Base-by-base conservation (phyloP, 2,797 vertebrate genomes). In the Microtus californicus region DNA sequence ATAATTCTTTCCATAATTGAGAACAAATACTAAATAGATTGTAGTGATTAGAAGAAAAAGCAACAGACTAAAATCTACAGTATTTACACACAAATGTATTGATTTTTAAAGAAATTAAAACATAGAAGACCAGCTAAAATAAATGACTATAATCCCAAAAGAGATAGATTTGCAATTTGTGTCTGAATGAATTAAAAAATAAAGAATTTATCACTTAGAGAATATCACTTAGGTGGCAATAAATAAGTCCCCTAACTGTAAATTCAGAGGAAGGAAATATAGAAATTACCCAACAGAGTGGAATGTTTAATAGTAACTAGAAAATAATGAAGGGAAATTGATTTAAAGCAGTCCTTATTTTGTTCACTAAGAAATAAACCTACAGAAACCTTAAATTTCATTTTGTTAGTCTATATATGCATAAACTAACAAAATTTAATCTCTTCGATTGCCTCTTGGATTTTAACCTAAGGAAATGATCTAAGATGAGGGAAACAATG, bases 261-360 rank as follows among this genome's bases (percentile, higher is more conserved):
- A 61, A 76, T 43, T 21, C n/a, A 29, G 31, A 76, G 31, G 63
- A 45, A 89, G 19, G 5, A 85, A 59, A 59, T 74, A 59, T 45
- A 48, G 69, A 31, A 11, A 94, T 23, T 78, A 56, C 15, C 27
- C 65, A 48, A 31, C 13, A 45, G n/a, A 94, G 71, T 45, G 25
- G 45, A 85, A 7, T 88, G 27, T 73, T 83, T 23, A 73, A 56
- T 56, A 56, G 2, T 56, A 56, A 31, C 65, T 73, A 17, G 56
- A 45, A 1, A 37, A 10, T 29, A 29, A 45, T 51, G 27, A 92
- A 93, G n/a, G 37, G 51, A 89, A 88, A 67, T 56, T 56, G 9
- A 82, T 71, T 95, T 82, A 45, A 87, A 92, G 34, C 7, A 37
- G 11, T 92, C 77, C 9, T 76, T 93, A 3, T 83, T 82, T 93